Conservation (phyloP, 2,113 vertebrate species). For the Fulmarus glacialis region DNA sequence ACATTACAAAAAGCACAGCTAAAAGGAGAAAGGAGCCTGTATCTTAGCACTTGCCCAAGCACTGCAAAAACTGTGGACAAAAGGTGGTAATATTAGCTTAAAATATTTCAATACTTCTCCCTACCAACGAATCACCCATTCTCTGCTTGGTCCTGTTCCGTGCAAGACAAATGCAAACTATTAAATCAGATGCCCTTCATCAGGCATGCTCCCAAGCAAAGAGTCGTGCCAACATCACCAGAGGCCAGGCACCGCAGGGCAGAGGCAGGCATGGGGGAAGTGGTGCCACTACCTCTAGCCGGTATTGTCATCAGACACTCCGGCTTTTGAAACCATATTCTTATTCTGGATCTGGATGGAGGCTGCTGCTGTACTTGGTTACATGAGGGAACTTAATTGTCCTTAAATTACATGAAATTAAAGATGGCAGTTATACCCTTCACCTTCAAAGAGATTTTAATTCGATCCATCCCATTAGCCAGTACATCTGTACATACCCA, state of each 20-base stretch:
- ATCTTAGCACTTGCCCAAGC: not conserved
- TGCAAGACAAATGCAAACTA: not conserved
- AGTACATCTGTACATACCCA: not conserved
- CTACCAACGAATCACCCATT: accelerated
- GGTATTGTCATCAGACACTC: not conserved
- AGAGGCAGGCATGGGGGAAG: not conserved
- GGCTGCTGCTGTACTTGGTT: not conserved
- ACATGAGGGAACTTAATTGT: not conserved
- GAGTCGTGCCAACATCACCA: accelerated
- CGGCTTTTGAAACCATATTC: not conserved
- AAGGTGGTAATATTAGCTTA: not conserved
- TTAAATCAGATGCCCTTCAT: not conserved
- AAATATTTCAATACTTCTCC: not conserved
- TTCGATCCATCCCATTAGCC: not conserved
- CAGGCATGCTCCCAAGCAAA: not conserved
- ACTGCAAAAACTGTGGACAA: not conserved
- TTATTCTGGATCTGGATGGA: not conserved
- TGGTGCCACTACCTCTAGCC: not conserved
- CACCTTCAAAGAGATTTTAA: conserved; percentile 53
- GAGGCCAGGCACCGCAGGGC: accelerated
- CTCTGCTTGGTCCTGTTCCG: not conserved
- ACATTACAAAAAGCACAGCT: not conserved
- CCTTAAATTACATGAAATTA: conserved; percentile 29
- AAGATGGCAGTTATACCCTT: conserved; percentile 28
- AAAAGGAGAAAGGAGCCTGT: not conserved